These are phyloP conservation scores for Monomorium pharaonis DNA, from an alignment of 1,140 invertebrate genomes.

Conservation along the genomic window DNA sequence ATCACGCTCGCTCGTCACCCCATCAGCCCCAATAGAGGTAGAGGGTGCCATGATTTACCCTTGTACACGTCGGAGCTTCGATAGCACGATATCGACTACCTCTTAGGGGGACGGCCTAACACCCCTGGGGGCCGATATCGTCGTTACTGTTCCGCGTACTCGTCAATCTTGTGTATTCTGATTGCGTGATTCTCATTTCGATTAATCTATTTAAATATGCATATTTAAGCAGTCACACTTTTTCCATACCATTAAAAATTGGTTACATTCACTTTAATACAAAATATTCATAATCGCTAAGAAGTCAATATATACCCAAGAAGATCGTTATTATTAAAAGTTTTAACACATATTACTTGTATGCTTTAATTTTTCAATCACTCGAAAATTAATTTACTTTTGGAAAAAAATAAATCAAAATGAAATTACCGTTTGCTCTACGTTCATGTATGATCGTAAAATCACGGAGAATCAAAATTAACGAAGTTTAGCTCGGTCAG, in stretches of 20 bases:
- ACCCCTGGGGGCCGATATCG: slow-evolving; percentile 40
- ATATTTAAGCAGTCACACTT: background rate
- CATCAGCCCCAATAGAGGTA: slow-evolving; percentile 67
- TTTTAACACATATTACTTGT: background rate
- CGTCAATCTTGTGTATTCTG: slow-evolving; percentile 8
- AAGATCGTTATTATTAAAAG: background rate
- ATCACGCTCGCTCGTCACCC: slow-evolving; percentile 65
- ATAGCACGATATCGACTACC: slow-evolving; percentile 77
- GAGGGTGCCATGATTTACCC: slow-evolving; percentile 65
- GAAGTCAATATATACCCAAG: background rate
- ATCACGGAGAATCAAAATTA: slow-evolving; percentile 46
- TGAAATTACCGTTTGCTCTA: background rate
- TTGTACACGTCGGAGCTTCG: slow-evolving; percentile 66
- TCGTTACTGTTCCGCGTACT: slow-evolving; percentile 29
- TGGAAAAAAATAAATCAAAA: too few species aligned
- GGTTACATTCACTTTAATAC: background rate
- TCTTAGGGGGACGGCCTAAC: slow-evolving; percentile 54
- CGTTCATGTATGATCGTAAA: background rate
- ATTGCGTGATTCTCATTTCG: background rate
- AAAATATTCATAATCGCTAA: background rate
- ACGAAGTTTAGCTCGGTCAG: slow-evolving; percentile 32
- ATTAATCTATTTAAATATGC: background rate
- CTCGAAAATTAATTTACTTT: background rate
- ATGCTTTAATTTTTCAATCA: background rate
- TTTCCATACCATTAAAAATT: background rate